These are phyloP conservation scores for Micrasema longulum DNA, from an alignment of 1,140 invertebrate genomes.

Conservation along the genomic window DNA sequence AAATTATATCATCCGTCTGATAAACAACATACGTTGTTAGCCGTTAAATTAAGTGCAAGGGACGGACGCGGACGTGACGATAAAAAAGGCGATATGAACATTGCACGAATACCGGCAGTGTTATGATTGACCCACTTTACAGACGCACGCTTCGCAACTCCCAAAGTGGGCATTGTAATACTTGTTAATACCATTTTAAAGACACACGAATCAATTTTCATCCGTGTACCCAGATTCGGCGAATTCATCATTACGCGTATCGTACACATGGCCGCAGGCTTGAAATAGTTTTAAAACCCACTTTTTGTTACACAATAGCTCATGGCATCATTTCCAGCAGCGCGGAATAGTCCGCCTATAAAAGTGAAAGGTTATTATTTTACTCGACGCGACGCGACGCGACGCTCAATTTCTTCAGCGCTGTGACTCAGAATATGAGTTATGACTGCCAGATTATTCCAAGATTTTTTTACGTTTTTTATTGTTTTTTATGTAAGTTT, in stretches of 20 bases:
- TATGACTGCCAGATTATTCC: not conserved
- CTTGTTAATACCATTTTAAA: constrained; percentile 2
- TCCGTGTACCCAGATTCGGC: not conserved
- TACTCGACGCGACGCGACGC: too few relatives aligned
- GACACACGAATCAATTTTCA: not conserved
- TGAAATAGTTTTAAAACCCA: not conserved
- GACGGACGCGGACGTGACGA: too few relatives aligned
- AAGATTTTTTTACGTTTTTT: constrained; percentile 3
- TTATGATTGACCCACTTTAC: not conserved
- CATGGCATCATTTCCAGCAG: constrained; percentile 14
- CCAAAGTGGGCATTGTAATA: not conserved
- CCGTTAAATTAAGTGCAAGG: too few relatives aligned
- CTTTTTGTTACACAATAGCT: constrained; percentile 24
- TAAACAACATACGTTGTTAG: too few relatives aligned
- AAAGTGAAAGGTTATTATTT: constrained; percentile 31
- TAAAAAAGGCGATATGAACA: too few relatives aligned
- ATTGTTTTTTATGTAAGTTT: too few relatives aligned
- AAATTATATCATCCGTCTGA: too few relatives aligned
- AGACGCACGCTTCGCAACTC: not conserved
- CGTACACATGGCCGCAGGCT: not conserved
- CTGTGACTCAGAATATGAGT: too few relatives aligned
- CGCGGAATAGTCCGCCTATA: not conserved
- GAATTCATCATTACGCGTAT: not conserved
- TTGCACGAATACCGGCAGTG: too few relatives aligned
- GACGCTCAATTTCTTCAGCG: too few relatives aligned